Evolutionary conservation across 2,888 invertebrate genomes (phyloP), one percentile per base, ranked within the genome.

Genomic region (Fragum sueziense): DNA sequence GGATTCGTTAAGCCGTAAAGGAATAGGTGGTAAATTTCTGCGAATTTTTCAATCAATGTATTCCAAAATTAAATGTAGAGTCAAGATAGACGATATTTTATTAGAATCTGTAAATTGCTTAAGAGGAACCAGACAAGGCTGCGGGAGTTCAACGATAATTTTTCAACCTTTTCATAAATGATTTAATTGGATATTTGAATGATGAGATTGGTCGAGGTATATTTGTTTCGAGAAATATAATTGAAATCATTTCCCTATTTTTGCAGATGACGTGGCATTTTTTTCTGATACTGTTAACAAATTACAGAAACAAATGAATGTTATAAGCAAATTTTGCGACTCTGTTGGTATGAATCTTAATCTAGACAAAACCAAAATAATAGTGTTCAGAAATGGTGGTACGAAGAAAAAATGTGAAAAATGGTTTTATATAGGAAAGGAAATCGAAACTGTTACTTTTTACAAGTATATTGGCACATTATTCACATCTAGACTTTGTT

Each of bases 211-310:
- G 7, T 34, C 65, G 27, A 22, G 65, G 65, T 14, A 65, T 65
- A 4, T 72, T 20, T 22, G 47, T 72, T 22, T 9, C 14, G 11
- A 47, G 62, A 22, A n/a, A 25, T 4, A 33, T 72, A 11, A 51
- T 41, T n/a, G 62, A 72, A n/a, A 9, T 41, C 3, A 22, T 65
- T n/a, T 31, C 33, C 20, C 29, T 76, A 17, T 17, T 70, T 14
- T 76, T 70, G 75, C 70, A 47, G 70, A 70, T 47, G 75, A 70
- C 51, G 34, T 75, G 33, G 47, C 62, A 22, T n/a, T 22, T 34
- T 3, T 65, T 27, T 74, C 52, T 7, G 62, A 65, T 25, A 73
- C 73, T 1, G 73, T 51, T 0, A 62, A 22, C 17, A 33, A 34
- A n/a, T 31, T 73, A 7, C 73, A 73, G 33, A n/a, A n/a, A n/a